phyloP scores from a whole-genome alignment of 1,140 invertebrate species.

The Battus philenor region DNA sequence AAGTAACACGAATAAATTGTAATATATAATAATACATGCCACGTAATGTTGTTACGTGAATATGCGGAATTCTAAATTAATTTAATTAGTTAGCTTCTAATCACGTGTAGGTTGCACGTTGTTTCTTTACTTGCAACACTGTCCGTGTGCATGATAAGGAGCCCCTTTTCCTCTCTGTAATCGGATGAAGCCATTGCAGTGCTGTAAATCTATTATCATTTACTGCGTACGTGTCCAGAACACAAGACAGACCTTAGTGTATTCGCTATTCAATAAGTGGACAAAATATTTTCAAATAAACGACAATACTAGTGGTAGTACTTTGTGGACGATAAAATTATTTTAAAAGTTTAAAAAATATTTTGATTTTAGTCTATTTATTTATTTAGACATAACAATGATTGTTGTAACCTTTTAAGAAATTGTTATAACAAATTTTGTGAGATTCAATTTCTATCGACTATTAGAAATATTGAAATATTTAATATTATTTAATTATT shows the following conservation, averaged over 20 bases:
- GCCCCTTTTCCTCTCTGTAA: conserved; percentile 10
- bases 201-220: conserved; percentile 17
- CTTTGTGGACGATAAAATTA: not conserved
- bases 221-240: not conserved
- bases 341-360: not conserved
- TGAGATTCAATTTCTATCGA: too few relatives aligned
- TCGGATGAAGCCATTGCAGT: conserved; percentile 15
- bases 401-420: too few relatives aligned
- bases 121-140: conserved; percentile 1
- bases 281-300: not conserved
- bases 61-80: too few relatives aligned
- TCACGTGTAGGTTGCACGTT: conserved; percentile 12
- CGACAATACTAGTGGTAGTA: not conserved
- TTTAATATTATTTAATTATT: too few relatives aligned
- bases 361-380: not conserved
- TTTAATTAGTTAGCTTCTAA: too few relatives aligned
- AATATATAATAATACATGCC: too few relatives aligned
- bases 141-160: conserved; percentile 7
- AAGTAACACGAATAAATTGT: too few relatives aligned
- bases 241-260: conserved; percentile 1
- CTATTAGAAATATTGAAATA: too few relatives aligned
- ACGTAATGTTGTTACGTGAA: too few relatives aligned
- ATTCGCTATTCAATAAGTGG: not conserved
- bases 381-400: too few relatives aligned
- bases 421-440: too few relatives aligned